A percentile compares a stretch with the other conserved stretches of the same genome.
phyloP scores from a whole-genome alignment of 2,113 vertebrate species.

The Ictalurus punctatus region DNA sequence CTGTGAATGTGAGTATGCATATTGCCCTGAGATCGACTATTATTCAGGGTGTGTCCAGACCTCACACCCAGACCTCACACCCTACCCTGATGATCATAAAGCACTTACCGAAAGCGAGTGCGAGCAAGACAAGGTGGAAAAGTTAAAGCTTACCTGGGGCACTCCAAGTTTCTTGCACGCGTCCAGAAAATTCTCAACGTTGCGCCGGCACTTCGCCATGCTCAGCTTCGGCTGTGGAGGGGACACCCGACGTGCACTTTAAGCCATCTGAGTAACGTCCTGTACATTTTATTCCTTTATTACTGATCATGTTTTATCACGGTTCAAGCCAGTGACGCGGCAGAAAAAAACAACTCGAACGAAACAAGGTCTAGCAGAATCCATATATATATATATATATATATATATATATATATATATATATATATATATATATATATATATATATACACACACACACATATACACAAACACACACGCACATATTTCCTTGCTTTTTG shows the following conservation, averaged over 20 bases:
- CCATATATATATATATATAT: neutral
- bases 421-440: too few relatives aligned
- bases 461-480: too few relatives aligned
- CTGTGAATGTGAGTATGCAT: neutral
- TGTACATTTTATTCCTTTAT: neutral
- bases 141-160: slow-evolving; percentile 79
- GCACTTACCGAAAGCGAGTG: neutral
- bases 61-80: neutral
- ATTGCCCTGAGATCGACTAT: neutral
- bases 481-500: neutral
- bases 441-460: too few relatives aligned
- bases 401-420: too few relatives aligned
- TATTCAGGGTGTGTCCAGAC: neutral
- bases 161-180: slow-evolving; percentile 98
- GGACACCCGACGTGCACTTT: neutral
- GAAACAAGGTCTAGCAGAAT: neutral
- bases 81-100: neutral
- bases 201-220: slow-evolving; percentile 98
- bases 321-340: neutral
- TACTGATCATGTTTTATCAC: neutral
- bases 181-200: slow-evolving; percentile 97
- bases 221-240: slow-evolving; percentile 92
- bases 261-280: neutral
- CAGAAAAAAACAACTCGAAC: neutral
- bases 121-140: neutral